Percentiles rank a stretch among this genome's conserved stretches.
Evolutionary conservation across 2,888 invertebrate genomes (phyloP).

Genomic region (Malachius bipustulatus): DNA sequence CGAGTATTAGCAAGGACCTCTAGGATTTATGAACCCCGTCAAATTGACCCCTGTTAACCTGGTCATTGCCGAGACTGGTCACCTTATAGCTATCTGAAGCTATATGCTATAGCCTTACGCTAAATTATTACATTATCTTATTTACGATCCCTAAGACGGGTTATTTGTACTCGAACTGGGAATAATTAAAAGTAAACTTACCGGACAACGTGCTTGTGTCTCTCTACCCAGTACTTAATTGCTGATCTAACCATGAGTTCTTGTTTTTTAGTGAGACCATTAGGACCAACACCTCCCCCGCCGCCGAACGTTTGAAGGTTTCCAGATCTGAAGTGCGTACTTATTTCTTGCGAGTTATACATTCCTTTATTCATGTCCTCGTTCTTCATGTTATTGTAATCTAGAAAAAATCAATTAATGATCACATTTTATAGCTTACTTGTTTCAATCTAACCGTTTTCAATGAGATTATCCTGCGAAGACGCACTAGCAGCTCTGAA

Average conservation of each 20-base stretch:
- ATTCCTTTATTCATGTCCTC: slow-evolving; percentile 57
- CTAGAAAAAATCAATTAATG: slow-evolving; percentile 17
- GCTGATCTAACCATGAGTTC: slow-evolving; percentile 76
- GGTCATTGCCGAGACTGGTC: no score
- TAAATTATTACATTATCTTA: no score
- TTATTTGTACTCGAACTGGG: no score
- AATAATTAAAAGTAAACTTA: no score
- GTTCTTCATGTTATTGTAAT: slow-evolving; percentile 33
- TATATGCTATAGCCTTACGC: no score
- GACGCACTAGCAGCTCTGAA: slow-evolving; percentile 45
- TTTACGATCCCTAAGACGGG: no score
- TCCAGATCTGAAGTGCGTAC: slow-evolving; percentile 58
- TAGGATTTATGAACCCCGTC: no score
- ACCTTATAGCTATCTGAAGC: no score
- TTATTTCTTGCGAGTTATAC: slow-evolving; percentile 68
- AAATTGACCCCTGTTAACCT: no score
- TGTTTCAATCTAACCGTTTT: slow-evolving; percentile 20
- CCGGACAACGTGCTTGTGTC: slow-evolving; percentile 82
- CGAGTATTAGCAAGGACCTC: no score
- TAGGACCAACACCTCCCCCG: slow-evolving; percentile 53
- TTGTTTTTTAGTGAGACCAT: slow-evolving; percentile 70
- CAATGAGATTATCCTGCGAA: slow-evolving; percentile 26
- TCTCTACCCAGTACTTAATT: slow-evolving; percentile 82
- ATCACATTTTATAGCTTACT: not conserved
- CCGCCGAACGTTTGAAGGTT: slow-evolving; percentile 52